Evolutionary conservation across 2,888 invertebrate species (phyloP).

Genomic region (Heteropelma amictum): DNA sequence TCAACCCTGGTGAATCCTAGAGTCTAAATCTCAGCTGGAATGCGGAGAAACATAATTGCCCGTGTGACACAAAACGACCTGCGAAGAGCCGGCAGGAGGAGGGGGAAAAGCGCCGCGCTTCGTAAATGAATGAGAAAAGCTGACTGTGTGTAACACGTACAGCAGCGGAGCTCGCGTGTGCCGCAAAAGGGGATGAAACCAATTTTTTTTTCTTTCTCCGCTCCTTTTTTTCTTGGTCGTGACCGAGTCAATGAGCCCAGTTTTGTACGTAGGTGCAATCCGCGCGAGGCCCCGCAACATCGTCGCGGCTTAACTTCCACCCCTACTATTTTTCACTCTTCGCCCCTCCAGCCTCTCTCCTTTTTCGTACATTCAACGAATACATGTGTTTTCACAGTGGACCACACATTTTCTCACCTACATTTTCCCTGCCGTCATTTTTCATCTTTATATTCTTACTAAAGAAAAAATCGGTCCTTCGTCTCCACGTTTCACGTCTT

Average conservation of each 20-base stretch:
- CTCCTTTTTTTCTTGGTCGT: slow-evolving; percentile 64
- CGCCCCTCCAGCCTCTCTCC: not conserved
- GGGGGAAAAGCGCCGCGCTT: not conserved
- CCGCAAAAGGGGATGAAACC: slow-evolving; percentile 41
- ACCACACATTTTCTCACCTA: slow-evolving; percentile 34
- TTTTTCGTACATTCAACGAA: slow-evolving; percentile 5
- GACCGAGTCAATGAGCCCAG: slow-evolving; percentile 71
- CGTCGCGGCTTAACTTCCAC: slow-evolving; percentile 68
- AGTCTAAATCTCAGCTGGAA: slow-evolving; percentile 31
- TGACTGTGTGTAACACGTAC: not conserved
- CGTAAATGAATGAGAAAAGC: slow-evolving; percentile 33
- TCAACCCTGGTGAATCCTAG: not conserved
- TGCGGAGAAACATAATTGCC: slow-evolving; percentile 23
- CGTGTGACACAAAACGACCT: not conserved
- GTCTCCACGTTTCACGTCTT: not conserved
- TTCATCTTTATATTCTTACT: not conserved
- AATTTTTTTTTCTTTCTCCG: slow-evolving; percentile 20
- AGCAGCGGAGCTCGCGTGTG: not conserved
- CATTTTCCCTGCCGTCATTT: slow-evolving; percentile 7
- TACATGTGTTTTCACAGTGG: not conserved
- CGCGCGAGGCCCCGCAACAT: slow-evolving; percentile 71
- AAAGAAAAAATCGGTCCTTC: not conserved
- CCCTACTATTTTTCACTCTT: slow-evolving; percentile 45
- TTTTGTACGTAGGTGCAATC: slow-evolving; percentile 46
- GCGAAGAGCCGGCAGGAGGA: too few relatives aligned